A percentile compares a stretch with the other conserved stretches of the same genome.
Conservation (phyloP, 2,113 vertebrate species). For the Mola mola region DNA sequence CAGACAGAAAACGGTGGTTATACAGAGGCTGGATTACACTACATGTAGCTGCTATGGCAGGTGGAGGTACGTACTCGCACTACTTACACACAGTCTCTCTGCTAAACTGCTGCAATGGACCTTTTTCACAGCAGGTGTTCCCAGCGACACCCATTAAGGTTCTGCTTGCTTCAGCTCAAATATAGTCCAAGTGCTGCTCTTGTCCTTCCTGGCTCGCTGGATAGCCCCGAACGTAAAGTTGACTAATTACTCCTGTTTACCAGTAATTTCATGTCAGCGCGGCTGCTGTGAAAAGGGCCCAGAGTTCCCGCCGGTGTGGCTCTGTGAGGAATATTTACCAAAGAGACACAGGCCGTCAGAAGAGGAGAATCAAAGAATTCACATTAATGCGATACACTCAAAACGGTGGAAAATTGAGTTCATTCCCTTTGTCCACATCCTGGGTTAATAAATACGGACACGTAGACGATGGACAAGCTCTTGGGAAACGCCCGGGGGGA, state of each 20-base stretch:
- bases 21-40: slow-evolving; percentile 4
- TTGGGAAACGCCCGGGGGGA: slow-evolving; percentile 3
- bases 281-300: background rate
- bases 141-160: too few species aligned
- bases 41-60: slow-evolving; percentile 24
- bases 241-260: too few species aligned
- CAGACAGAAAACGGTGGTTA: too few species aligned
- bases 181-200: too few species aligned
- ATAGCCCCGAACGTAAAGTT: too few species aligned
- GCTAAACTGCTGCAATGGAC: too few species aligned
- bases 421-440: slow-evolving; percentile 36
- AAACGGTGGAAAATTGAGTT: slow-evolving; percentile 21
- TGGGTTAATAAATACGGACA: slow-evolving; percentile 61
- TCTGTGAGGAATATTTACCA: slow-evolving; percentile 45
- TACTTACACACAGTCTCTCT: slow-evolving; percentile 16
- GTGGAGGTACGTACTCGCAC: too few species aligned
- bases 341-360: background rate
- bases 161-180: too few species aligned
- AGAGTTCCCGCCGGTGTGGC: too few species aligned
- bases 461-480: slow-evolving; percentile 42
- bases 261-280: too few species aligned
- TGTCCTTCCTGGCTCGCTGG: too few species aligned
- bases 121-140: too few species aligned
- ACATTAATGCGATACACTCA: slow-evolving; percentile 46
- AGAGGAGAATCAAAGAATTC: slow-evolving; percentile 33